These are phyloP conservation scores for Podilymbus podiceps DNA, from an alignment of 2,113 vertebrate species.

Conservation along the genomic window DNA sequence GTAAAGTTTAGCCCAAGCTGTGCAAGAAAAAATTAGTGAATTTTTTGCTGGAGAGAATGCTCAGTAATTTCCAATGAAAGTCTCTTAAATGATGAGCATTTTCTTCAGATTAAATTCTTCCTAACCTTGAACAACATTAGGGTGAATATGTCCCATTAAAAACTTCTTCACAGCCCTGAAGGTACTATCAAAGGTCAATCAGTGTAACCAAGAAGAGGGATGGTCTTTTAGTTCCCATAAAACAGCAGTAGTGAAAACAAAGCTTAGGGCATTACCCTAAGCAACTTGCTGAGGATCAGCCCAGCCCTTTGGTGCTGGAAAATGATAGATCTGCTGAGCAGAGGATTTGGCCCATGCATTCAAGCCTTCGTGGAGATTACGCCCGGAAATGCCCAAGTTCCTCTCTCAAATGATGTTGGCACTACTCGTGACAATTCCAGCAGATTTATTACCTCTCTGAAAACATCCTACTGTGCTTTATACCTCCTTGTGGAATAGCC, in stretches of 20 bases:
- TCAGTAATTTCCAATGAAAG: neutral
- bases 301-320: neutral
- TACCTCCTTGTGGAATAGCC: slow-evolving; percentile 28
- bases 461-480: slow-evolving; percentile 31
- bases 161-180: neutral
- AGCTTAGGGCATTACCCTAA: neutral
- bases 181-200: neutral
- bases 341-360: neutral
- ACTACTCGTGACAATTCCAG: neutral
- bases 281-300: neutral
- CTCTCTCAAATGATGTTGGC: slow-evolving; percentile 25
- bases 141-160: neutral
- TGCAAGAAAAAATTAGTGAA: neutral
- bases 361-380: neutral
- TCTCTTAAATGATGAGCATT: neutral
- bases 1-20: neutral
- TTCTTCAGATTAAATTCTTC: neutral
- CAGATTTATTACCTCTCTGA: slow-evolving; percentile 48
- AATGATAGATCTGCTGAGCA: neutral
- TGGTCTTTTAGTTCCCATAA: neutral
- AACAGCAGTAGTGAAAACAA: neutral
- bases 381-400: neutral
- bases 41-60: neutral
- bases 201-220: neutral
- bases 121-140: neutral